Evolutionary conservation across 1,140 invertebrate species (phyloP).

Genomic region (Drosophila lacteicornis): DNA sequence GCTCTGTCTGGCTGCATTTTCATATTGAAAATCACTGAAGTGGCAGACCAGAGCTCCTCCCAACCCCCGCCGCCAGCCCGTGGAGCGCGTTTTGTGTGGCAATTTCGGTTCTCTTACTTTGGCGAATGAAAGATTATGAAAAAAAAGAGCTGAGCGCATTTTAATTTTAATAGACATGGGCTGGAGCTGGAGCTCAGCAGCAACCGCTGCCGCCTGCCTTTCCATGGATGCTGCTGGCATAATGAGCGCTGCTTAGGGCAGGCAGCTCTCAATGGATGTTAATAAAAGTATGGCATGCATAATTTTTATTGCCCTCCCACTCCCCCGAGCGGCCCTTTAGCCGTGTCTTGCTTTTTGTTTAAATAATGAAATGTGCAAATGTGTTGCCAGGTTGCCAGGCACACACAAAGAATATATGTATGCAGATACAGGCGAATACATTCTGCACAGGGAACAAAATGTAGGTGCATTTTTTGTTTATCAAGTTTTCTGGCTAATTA

Average conservation of each 20-base stretch:
- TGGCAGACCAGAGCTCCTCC: conserved; percentile 68
- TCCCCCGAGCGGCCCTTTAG: conserved; percentile 17
- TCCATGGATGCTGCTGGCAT: conserved; percentile 44
- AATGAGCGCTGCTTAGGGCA: conserved; percentile 70
- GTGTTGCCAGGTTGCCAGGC: conserved; percentile 24
- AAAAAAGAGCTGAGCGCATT: conserved; percentile 50
- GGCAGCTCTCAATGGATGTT: conserved; percentile 61
- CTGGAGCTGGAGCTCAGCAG: neutral
- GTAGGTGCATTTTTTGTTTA: neutral
- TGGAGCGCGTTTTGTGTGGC: conserved; percentile 63
- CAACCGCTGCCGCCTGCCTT: neutral
- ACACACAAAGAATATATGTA: neutral
- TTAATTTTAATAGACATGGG: conserved; percentile 73
- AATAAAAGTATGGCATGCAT: conserved; percentile 68
- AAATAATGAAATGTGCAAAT: conserved; percentile 76
- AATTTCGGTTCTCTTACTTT: conserved; percentile 69
- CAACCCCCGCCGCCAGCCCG: neutral
- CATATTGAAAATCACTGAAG: conserved; percentile 82
- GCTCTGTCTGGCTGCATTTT: conserved; percentile 72
- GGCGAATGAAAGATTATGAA: conserved; percentile 39
- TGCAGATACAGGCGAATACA: conserved; percentile 10
- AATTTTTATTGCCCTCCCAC: conserved; percentile 55
- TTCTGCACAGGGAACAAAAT: neutral
- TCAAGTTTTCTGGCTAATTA: too few species aligned
- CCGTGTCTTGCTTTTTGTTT: conserved; percentile 19